Evolutionary conservation across 2,888 invertebrate genomes (phyloP), one percentile per base, ranked within the genome.

Genomic region (Nephrotoma guestfalica): DNA sequence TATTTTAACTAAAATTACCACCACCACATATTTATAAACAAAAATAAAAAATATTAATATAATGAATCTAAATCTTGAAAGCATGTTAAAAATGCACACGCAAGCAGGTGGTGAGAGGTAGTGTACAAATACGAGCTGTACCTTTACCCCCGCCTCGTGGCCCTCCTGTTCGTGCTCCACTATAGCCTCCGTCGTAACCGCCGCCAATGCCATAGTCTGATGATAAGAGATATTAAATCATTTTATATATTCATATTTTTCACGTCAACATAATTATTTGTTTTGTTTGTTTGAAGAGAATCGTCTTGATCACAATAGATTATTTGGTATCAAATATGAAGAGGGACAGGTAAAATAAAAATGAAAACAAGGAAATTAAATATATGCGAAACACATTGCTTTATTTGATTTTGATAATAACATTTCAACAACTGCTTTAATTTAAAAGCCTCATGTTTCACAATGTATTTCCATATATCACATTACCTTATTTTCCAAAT

Each of bases 61-160:
- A 85, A 86, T 57, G 41, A 51, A 86, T 41, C 47, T 85, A 86
- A 85, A 83, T 41, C 51, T 47, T 57, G 86, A 43, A 87, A 51
- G 84, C 84, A 41, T 42, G 85, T 47, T 47, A 43, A 85, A 45
- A 83, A 87, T 86, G 86, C 86, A 86, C 86, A 87, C 84, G 85
- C 86, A 87, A 87, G 87, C 87, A 87, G 88, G 88, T 88, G 88
- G 88, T 88, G 88, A 87, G 85, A 87, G 87, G 87, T 87, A 88
- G 87, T 87, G 87, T 86, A 87, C 87, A 86, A 85, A 47, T 86
- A 86, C 86, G 51, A 85, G 83, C 86, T 87, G 86, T 96, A 96
- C 96, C 96, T 96, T 96, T 96, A 93, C 94, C 94, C 93, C 94
- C 94, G 92, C 96, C 94, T 93, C 96, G 95, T 93, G 95, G 95